A percentile compares a stretch with the other conserved stretches of the same genome.
phyloP scores from a whole-genome alignment of 1,140 invertebrate species.

The silkworm (Bombyx mori) region DNA sequence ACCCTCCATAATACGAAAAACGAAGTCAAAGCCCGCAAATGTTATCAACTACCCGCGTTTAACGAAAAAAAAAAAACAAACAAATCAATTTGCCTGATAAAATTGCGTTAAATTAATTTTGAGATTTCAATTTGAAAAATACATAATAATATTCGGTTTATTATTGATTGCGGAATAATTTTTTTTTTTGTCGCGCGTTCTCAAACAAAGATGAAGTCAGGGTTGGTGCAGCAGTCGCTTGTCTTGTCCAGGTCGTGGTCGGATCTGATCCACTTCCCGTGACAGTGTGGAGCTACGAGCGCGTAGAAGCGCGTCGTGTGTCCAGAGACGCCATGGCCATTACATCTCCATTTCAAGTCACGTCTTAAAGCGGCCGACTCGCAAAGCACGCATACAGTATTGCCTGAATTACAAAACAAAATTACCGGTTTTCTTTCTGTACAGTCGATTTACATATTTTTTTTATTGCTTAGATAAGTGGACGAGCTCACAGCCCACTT shows the following conservation, averaged over 20 bases:
- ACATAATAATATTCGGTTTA: not conserved
- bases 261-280: conserved; percentile 86
- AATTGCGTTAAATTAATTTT: too few species aligned
- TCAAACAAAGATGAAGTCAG: conserved; percentile 79
- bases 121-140: not conserved
- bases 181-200: not conserved
- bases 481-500: too few species aligned
- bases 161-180: not conserved
- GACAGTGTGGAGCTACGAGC: conserved; percentile 82
- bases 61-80: too few species aligned
- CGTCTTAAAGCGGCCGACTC: conserved; percentile 82
- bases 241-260: conserved; percentile 72
- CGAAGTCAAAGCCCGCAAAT: too few species aligned
- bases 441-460: too few species aligned
- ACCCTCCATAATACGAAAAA: too few species aligned
- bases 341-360: conserved; percentile 81
- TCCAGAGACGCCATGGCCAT: conserved; percentile 81
- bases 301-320: conserved; percentile 83
- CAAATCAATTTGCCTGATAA: too few species aligned
- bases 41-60: too few species aligned
- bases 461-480: too few species aligned
- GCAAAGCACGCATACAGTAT: conserved; percentile 81
- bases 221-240: conserved; percentile 71
- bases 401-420: conserved; percentile 69
- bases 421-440: not conserved